Base-by-base conservation (phyloP, 2,113 vertebrate genomes). In the Sinocyclocheilus maitianheensis region DNA sequence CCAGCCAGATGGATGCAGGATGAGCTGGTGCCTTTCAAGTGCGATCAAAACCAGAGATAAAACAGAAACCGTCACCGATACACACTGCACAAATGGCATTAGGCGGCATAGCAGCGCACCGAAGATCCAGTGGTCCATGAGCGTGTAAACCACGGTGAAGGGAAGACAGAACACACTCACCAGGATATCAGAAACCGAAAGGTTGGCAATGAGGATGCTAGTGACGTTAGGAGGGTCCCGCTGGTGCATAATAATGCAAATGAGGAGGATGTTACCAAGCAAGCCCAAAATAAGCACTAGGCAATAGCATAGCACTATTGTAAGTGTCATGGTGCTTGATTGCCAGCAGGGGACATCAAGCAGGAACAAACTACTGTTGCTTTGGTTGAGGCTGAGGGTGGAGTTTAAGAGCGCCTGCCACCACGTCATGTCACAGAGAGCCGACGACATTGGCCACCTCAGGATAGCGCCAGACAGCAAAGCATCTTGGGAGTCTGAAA, bases 51-150 rank as follows among this genome's bases (percentile, higher is more conserved):
- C 97, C 30, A 98, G 93, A 0, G 97, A 97, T 75, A 98, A 92
- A 37, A 97, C 95, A 12, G 97, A 99, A 46, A 98, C 97, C 0
- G 96, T 97, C 86, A 98, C 95, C 0, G 97, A 98, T 74, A 95
- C 91, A 53, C 97, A 99, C 91, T 98, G 97, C 83, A 96, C 94
- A 75, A 98, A 99, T 3, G 96, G 95, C 16, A 95, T 96, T 87
- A 97, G 91, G 78, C 97, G 96, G 86, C 97, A 99, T 69, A 99
- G 91, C 80, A 94, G 92, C 4, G 96, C 95, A 1, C 97, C 97
- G 81, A 99, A 98, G 88, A 97, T 90, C 97, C 97, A 99, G 46
- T 97, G 96, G 93, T 98, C 97, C 97, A 98, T 97, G n/a, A 99
- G 90, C 3, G 97, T 97, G 77, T 98, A 98, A 89, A 95, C 90